Evolutionary conservation across 1,140 invertebrate species (phyloP), one percentile per base, ranked within the genome.

Genomic region (Dendroctonus valens): DNA sequence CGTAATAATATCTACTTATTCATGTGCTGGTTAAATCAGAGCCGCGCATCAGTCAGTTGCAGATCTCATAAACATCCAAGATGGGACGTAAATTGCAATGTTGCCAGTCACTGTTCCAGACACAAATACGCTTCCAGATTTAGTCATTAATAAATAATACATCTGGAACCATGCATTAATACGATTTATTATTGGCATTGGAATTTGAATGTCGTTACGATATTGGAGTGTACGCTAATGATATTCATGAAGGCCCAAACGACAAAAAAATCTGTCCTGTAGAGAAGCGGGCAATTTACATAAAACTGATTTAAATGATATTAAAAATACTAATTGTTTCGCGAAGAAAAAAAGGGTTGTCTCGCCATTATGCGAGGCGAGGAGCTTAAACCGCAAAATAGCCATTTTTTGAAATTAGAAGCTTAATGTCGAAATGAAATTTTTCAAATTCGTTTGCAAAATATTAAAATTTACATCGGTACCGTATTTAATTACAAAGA

Each of bases 61-160:
- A 62, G 60, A 53, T 62, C 60, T 52, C 60, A 62, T 62, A 62
- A 62, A 62, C 60, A 62, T 62, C 60, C 60, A 53, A 62, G 60
- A 53, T 62, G 40, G 50, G 38, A 53, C 40, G 53, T 62, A 62
- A 62, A 62, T 62, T 53, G 40, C 49, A 26, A 53, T 53, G 39
- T 62, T 41, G 50, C 60, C 60, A 39, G 60, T 62, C 42, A 9
- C 49, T 62, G 60, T 62, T 62, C 14, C 12, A 42, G 60, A 62
- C 60, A 62, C 60, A 39, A n/a, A 40, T 62, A 41, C 40, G 60
- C 7, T 44, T 53, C 26, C 60, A 53, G 51, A 62, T 53, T 42
- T 55, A 41, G 46, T 62, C 50, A 62, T 62, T 62, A 62, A 62
- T 53, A 62, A 52, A 62, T 62, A 53, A 53, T 60, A 49, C 46